A percentile compares a stretch with the other conserved stretches of the same genome.
These are phyloP conservation scores for Pseudorhiza aurosa DNA, from an alignment of 30 jellyfish, hydroid and myxozoan species.

Conservation along the genomic window DNA sequence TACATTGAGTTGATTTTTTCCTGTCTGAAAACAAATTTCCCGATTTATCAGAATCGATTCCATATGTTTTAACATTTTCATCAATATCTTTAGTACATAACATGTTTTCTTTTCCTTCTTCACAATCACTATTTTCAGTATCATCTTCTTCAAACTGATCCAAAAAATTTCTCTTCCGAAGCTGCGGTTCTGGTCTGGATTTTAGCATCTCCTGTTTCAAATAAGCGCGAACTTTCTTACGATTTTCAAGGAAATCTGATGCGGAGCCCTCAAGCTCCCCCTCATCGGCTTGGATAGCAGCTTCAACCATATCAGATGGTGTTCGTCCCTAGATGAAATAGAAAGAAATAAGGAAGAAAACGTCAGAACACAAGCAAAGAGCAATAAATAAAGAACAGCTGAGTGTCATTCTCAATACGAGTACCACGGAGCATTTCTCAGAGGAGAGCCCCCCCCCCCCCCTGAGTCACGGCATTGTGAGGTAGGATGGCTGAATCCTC, in stretches of 20 bases:
- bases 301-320: slow-evolving; percentile 68
- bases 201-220: slow-evolving; percentile 24
- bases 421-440: too few species aligned
- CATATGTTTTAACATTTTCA: neutral
- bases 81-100: neutral
- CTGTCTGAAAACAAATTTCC: neutral
- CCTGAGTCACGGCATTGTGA: too few species aligned
- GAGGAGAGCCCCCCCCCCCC: too few species aligned
- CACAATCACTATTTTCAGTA: slow-evolving; percentile 21
- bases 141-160: slow-evolving; percentile 27
- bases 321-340: slow-evolving; percentile 72
- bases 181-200: slow-evolving; percentile 43
- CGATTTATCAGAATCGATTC: neutral
- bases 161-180: slow-evolving; percentile 28
- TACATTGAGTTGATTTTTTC: neutral
- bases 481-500: too few species aligned
- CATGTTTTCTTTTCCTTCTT: neutral
- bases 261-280: slow-evolving; percentile 84
- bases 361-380: too few species aligned
- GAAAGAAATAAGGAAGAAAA: neutral
- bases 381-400: too few species aligned
- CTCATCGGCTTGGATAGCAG: slow-evolving; percentile 77
- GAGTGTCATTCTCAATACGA: too few species aligned
- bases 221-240: slow-evolving; percentile 50
- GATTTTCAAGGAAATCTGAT: slow-evolving; percentile 51